Evolutionary conservation across 2,797 vertebrate genomes (phyloP).

Genomic region (Anguilla megastoma): DNA sequence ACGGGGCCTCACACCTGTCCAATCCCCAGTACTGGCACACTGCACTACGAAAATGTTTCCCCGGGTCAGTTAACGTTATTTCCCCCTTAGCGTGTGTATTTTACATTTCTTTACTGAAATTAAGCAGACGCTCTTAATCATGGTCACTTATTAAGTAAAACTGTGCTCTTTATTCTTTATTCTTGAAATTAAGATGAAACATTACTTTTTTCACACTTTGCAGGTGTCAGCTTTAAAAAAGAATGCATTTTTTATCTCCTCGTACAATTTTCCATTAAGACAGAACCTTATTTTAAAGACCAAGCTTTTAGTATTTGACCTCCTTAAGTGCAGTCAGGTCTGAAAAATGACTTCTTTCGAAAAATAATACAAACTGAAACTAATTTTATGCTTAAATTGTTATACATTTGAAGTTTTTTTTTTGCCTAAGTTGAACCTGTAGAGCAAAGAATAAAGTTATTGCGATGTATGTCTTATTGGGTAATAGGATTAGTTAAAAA

Average conservation of each 20-base stretch:
- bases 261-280: background rate
- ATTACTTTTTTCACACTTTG: background rate
- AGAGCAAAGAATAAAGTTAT: background rate
- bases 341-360: background rate
- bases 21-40: constrained; percentile 78
- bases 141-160: background rate
- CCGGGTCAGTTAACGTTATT: constrained; percentile 56
- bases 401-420: too few relatives aligned
- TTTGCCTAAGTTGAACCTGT: background rate
- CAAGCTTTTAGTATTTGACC: background rate
- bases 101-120: background rate
- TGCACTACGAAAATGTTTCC: constrained; percentile 61
- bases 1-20: constrained; percentile 45
- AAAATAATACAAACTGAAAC: background rate
- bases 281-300: background rate
- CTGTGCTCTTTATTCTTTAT: background rate
- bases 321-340: background rate
- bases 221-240: constrained; percentile 19
- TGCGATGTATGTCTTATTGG: background rate
- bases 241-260: background rate
- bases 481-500: too few relatives aligned
- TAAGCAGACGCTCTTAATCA: background rate
- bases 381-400: too few relatives aligned
- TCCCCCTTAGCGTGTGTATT: background rate
- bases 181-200: background rate